Percentiles rank a stretch among this genome's conserved stretches.
Conservation (phyloP, 1,140 invertebrate genomes). For the Zaprionus ghesquierei region DNA sequence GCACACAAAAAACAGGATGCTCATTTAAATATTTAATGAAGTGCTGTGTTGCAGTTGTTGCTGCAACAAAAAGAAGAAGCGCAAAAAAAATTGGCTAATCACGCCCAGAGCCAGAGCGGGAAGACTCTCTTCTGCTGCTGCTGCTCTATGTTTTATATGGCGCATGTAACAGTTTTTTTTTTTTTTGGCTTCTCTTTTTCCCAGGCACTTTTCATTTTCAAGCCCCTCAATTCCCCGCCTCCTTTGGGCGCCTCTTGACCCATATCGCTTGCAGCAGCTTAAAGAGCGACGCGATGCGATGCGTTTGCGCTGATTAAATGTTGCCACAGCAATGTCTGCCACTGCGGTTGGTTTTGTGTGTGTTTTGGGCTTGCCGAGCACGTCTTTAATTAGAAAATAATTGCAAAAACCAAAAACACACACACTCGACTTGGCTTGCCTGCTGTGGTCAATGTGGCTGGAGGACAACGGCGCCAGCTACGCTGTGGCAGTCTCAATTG, state of each 20-base stretch:
- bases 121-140: background rate
- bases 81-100: constrained; percentile 53
- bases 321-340: background rate
- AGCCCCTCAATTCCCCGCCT: background rate
- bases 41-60: constrained; percentile 68
- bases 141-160: constrained; percentile 5
- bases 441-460: constrained; percentile 12
- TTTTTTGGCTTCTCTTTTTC: constrained; percentile 31
- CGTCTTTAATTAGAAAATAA: constrained; percentile 81
- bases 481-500: constrained; percentile 58
- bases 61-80: constrained; percentile 20
- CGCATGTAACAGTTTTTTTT: constrained; percentile 64
- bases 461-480: constrained; percentile 55
- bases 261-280: constrained; percentile 42
- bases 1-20: constrained; percentile 63
- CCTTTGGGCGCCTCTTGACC: constrained; percentile 57
- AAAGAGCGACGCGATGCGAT: constrained; percentile 4
- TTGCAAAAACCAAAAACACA: constrained; percentile 56
- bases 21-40: constrained; percentile 82
- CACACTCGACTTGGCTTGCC: background rate
- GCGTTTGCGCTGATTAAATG: constrained; percentile 26
- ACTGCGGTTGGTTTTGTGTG: background rate
- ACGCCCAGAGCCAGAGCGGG: constrained; percentile 41
- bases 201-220: background rate
- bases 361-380: constrained; percentile 48